A percentile compares a stretch with the other conserved stretches of the same genome.
phyloP scores from a whole-genome alignment of 2,797 vertebrate species.

The Mormyrops boulengeri region DNA sequence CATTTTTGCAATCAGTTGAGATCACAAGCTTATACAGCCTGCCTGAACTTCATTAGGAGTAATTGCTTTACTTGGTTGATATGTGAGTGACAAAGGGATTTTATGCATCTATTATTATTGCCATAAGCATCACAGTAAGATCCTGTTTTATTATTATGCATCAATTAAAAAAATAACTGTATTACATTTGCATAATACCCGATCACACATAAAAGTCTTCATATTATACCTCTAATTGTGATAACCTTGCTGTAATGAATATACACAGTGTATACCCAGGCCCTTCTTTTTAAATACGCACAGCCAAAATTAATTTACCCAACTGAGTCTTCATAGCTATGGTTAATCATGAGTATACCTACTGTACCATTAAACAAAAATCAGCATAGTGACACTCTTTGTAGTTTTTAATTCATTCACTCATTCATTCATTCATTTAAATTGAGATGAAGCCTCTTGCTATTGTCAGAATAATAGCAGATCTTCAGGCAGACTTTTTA shows the following conservation, averaged over 20 bases:
- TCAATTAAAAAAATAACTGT: neutral
- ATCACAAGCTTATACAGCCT: neutral
- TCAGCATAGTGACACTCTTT: neutral
- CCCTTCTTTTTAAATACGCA: neutral
- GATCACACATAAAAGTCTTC: neutral
- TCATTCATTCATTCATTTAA: neutral
- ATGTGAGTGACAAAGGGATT: neutral
- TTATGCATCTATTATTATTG: constrained; percentile 2
- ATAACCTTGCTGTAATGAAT: neutral
- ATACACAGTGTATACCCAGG: neutral
- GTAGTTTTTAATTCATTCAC: neutral
- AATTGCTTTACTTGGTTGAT: neutral
- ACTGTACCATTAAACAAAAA: neutral
- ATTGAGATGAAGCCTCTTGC: neutral
- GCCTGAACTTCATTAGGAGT: neutral
- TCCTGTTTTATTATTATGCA: neutral
- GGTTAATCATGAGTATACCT: neutral
- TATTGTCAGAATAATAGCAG: neutral
- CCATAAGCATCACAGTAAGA: neutral
- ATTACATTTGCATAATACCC: neutral
- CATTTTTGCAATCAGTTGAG: neutral
- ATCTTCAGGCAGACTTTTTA: neutral
- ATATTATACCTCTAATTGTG: neutral
- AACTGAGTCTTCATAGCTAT: neutral
- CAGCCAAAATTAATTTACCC: neutral